Conservation (phyloP, 2,888 invertebrate genomes). For the Hirudinaria manillensis region DNA sequence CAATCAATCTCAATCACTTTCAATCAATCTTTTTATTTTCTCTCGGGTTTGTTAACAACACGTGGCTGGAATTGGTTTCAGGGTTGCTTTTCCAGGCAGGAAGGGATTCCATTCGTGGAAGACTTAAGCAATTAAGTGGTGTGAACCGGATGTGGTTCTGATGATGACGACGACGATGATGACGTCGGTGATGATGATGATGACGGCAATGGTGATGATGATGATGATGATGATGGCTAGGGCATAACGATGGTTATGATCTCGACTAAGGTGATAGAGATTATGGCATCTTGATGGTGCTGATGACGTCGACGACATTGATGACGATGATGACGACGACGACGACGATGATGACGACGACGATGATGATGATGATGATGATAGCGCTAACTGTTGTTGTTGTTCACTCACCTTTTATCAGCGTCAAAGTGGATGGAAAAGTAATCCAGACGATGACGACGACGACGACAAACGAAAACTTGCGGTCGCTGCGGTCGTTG, state of each 20-base stretch:
- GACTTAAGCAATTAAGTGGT: background rate
- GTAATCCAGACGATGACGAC: conserved; percentile 5
- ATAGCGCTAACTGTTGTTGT: conserved; percentile 18
- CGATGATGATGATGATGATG: background rate
- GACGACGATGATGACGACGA: background rate
- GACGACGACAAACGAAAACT: background rate
- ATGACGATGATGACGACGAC: conserved; percentile 15
- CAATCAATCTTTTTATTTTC: no score
- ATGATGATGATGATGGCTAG: conserved; percentile 6
- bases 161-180: conserved; percentile 26
- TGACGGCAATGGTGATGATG: background rate
- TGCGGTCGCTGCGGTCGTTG: background rate
- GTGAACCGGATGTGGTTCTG: background rate
- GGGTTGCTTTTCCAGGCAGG: background rate
- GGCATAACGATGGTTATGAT: background rate
- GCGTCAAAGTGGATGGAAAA: conserved; percentile 33
- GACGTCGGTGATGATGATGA: conserved; percentile 64
- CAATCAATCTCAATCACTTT: no score
- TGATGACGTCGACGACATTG: background rate
- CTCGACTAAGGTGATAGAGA: background rate
- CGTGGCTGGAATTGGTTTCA: background rate
- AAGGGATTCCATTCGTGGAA: background rate
- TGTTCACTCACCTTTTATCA: conserved; percentile 31
- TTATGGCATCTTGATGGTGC: background rate
- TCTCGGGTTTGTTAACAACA: no score